A percentile compares a stretch with the other conserved stretches of the same genome.
phyloP scores from a whole-genome alignment of 1,140 invertebrate species.

The Bombus affinis region DNA sequence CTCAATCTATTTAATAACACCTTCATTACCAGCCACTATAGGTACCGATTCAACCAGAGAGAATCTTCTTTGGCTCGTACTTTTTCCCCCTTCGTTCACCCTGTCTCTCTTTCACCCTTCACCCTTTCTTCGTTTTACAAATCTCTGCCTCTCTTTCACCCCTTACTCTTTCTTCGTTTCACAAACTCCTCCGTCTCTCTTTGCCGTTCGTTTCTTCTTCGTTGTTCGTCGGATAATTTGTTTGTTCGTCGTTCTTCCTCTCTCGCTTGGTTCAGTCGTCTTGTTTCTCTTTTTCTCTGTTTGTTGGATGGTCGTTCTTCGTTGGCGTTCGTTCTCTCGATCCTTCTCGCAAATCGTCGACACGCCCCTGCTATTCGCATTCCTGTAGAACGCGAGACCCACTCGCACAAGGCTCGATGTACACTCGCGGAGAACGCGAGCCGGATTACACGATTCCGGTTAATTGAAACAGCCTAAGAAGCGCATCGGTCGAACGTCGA shows the following conservation, averaged over 20 bases:
- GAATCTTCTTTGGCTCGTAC: constrained; percentile 47
- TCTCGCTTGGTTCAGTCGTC: background rate
- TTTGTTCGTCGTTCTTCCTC: background rate
- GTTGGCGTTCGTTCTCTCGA: constrained; percentile 49
- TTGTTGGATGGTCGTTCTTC: background rate
- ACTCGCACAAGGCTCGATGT: constrained; percentile 43
- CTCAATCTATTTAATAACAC: constrained; percentile 81
- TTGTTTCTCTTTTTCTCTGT: background rate
- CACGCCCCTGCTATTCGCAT: constrained; percentile 75
- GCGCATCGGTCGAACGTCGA: constrained; percentile 40
- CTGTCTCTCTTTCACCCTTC: background rate
- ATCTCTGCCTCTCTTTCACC: constrained; percentile 14
- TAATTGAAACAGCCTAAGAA: constrained; percentile 73
- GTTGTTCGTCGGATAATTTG: constrained; percentile 1
- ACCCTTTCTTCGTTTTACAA: constrained; percentile 20
- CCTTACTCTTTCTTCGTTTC: background rate
- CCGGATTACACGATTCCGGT: constrained; percentile 71
- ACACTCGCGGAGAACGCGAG: constrained; percentile 52
- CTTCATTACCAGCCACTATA: constrained; percentile 76
- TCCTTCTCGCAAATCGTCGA: constrained; percentile 71
- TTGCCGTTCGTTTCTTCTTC: background rate
- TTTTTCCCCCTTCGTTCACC: constrained; percentile 10
- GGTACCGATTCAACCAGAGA: constrained; percentile 65
- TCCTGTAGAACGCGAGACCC: constrained; percentile 68
- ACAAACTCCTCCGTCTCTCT: constrained; percentile 26